Base-by-base conservation (phyloP, 2,797 vertebrate species). In the Phalloptychus januarius region DNA sequence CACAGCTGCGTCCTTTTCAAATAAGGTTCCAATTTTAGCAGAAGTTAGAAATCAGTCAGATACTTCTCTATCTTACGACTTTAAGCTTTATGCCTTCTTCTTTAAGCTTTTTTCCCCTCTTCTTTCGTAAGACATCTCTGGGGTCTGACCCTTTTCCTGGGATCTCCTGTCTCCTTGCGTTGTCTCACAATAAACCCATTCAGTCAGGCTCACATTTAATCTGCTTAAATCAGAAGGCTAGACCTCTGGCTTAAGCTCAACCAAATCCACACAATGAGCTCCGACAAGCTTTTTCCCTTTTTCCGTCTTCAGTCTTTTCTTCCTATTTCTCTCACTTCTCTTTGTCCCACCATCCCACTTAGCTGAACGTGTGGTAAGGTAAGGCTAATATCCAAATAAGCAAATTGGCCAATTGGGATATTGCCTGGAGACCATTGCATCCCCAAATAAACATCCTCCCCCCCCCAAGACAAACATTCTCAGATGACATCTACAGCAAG, bases 181-280 rank as follows among this genome's bases (percentile, higher is more conserved):
- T 87, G 82, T 86, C 76, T 85, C 69, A 75, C 61, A 83, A 76
- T 52, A 85, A 87, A 84, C 78, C 79, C 20, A 16, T 79, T 85
- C 79, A 75, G 70, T 84, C 78, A 82, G 81, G 77, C 38, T 76
- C 28, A 82, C n/a, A 33, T 91, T 71, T 92, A 90, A 92, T 92
- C 91, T 92, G 87, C 82, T 92, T 89, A 94, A 93, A 93, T 89
- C 28, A 7, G 74, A 72, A 80, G 79, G 67, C 80, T 84, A 81
- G 86, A 73, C 77, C 73, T 72, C 83, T 86, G 83, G 83, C 87
- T 89, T 86, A 81, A 88, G 87, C 74, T 84, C 85, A 91, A 58
- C 72, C 79, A 92, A 86, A 90, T 88, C 84, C 78, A 77, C 79
- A 84, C 80, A 85, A 87, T 88, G 77, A 88, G 71, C 80, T 91